phyloP scores from a whole-genome alignment of 2,888 invertebrate genomes.

The Ryuthela nishihirai region DNA sequence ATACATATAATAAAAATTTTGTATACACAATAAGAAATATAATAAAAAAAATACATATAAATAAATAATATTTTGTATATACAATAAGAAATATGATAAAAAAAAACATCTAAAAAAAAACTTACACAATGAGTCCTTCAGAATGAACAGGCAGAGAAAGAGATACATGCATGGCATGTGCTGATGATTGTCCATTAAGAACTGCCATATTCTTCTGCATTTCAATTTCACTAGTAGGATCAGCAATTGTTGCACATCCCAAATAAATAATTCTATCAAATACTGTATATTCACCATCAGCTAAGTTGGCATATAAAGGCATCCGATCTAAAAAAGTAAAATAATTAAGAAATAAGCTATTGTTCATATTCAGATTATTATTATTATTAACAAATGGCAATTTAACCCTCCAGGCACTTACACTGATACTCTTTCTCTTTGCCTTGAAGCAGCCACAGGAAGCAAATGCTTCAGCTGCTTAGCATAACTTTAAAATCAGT shows the following conservation, averaged over 20 bases:
- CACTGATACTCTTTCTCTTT: too few relatives aligned
- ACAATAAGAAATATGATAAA: neutral
- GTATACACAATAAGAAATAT: too few relatives aligned
- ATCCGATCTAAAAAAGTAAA: slow-evolving; percentile 24
- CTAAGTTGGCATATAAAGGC: slow-evolving; percentile 27
- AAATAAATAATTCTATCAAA: slow-evolving; percentile 83
- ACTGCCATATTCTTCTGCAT: slow-evolving; percentile 90
- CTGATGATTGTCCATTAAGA: slow-evolving; percentile 65
- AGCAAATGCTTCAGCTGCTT: too few relatives aligned
- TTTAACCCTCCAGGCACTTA: too few relatives aligned
- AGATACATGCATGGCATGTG: slow-evolving; percentile 76
- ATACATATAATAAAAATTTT: too few relatives aligned
- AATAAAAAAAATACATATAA: too few relatives aligned
- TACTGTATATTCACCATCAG: slow-evolving; percentile 35
- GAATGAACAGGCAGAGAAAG: slow-evolving; percentile 89
- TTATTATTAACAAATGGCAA: too few relatives aligned
- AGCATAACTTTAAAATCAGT: too few relatives aligned
- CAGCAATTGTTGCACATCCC: slow-evolving; percentile 83
- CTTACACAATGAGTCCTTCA: slow-evolving; percentile 70
- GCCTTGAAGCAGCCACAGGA: too few relatives aligned
- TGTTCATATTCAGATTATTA: too few relatives aligned
- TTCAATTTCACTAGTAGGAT: slow-evolving; percentile 89
- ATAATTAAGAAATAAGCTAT: too few relatives aligned
- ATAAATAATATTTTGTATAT: neutral
- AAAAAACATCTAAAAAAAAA: too few relatives aligned